phyloP scores from a whole-genome alignment of 2,888 invertebrate species.

The Drosophila nigritarsus region DNA sequence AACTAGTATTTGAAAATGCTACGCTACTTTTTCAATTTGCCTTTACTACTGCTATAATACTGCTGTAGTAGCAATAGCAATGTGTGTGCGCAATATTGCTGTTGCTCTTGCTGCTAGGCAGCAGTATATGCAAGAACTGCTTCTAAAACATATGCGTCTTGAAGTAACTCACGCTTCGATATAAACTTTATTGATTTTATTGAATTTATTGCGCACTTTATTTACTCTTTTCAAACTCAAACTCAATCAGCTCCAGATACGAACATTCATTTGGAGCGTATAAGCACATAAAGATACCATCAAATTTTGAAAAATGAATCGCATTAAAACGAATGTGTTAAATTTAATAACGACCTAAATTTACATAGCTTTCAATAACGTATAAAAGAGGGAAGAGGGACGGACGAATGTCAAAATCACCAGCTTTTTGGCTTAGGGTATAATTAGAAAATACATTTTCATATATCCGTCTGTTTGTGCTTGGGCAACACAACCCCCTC shows the following conservation, averaged over 20 bases:
- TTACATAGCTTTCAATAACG: background rate
- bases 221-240: background rate
- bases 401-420: conserved; percentile 25
- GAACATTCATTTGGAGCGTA: background rate
- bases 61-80: background rate
- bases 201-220: background rate
- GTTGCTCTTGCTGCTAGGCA: background rate
- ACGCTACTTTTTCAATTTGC: too few species aligned
- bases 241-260: background rate
- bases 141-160: background rate
- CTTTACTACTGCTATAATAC: too few species aligned
- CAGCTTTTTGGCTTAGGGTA: conserved; percentile 22
- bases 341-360: background rate
- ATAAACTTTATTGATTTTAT: background rate
- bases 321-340: background rate
- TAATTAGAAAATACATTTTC: conserved; percentile 65
- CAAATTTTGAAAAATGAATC: background rate
- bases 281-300: background rate
- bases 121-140: background rate
- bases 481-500: conserved; percentile 9
- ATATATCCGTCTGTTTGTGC: conserved; percentile 16
- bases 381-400: background rate
- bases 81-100: background rate
- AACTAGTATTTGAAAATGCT: background rate
- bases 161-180: background rate